These are phyloP conservation scores for Trichomalopsis sarcophagae DNA, from an alignment of 1,140 invertebrate species.

Conservation along the genomic window DNA sequence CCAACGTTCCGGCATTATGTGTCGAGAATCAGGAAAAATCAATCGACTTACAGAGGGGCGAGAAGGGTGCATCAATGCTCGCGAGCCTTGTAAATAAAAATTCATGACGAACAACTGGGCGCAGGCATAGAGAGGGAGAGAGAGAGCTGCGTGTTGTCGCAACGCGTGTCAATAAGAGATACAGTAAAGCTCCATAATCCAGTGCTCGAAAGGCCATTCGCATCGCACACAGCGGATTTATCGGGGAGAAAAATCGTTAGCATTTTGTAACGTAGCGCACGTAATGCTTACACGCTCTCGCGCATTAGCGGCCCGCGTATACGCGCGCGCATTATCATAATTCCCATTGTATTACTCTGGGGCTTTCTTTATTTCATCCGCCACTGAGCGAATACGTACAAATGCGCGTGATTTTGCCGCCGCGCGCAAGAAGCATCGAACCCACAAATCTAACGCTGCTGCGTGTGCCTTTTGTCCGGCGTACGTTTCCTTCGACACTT, in stretches of 20 bases:
- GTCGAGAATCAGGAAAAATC: constrained; percentile 45
- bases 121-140: neutral
- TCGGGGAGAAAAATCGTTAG: constrained; percentile 28
- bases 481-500: constrained; percentile 23
- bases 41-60: neutral
- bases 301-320: neutral
- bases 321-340: constrained; percentile 42
- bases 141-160: constrained; percentile 14
- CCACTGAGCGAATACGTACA: neutral
- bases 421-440: constrained; percentile 6
- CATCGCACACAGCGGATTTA: constrained; percentile 29
- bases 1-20: neutral
- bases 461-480: constrained; percentile 16
- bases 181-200: constrained; percentile 46
- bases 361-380: constrained; percentile 19
- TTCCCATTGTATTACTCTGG: constrained; percentile 40
- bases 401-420: neutral
- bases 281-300: neutral
- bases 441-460: constrained; percentile 16
- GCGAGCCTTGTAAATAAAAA: constrained; percentile 40
- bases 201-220: constrained; percentile 40
- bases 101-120: constrained; percentile 28
- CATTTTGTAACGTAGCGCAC: constrained; percentile 38
- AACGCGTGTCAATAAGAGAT: constrained; percentile 49
- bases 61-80: neutral